Conservation (phyloP, 1,140 invertebrate genomes). For the Drosophila auraria region DNA sequence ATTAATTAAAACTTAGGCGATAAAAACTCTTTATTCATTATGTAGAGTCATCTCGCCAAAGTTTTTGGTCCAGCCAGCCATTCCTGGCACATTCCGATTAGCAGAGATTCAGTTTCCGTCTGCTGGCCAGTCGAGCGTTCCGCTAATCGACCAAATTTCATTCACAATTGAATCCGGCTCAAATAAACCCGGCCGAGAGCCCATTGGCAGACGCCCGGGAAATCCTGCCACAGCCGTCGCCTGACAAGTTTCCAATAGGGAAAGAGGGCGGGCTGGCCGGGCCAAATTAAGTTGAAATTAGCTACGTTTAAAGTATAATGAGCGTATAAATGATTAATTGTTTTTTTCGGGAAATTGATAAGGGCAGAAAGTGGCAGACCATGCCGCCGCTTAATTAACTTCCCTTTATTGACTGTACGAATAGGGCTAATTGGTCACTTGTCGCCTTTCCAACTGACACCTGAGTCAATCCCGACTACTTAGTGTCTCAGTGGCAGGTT, state of each 20-base stretch:
- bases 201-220: slow-evolving; percentile 19
- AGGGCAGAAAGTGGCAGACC: slow-evolving; percentile 15
- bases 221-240: slow-evolving; percentile 22
- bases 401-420: slow-evolving; percentile 58
- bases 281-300: slow-evolving; percentile 70
- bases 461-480: slow-evolving; percentile 23
- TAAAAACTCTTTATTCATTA: slow-evolving; percentile 22
- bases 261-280: not conserved
- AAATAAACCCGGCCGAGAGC: slow-evolving; percentile 39
- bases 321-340: slow-evolving; percentile 77
- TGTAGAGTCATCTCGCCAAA: not conserved
- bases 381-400: slow-evolving; percentile 60
- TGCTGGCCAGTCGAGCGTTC: slow-evolving; percentile 49
- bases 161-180: slow-evolving; percentile 66
- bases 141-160: slow-evolving; percentile 72
- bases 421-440: slow-evolving; percentile 67
- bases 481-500: not conserved
- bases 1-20: slow-evolving; percentile 29
- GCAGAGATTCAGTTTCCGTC: slow-evolving; percentile 25
- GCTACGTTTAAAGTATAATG: slow-evolving; percentile 73
- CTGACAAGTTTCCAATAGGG: slow-evolving; percentile 41
- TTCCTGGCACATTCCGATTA: slow-evolving; percentile 21
- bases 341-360: slow-evolving; percentile 67
- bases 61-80: slow-evolving; percentile 3
- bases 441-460: slow-evolving; percentile 51